Percentiles rank a stretch among this genome's conserved stretches.
These are phyloP conservation scores for fruit fly (Drosophila melanogaster) DNA, from an alignment of 1,140 invertebrate genomes.

Conservation along the genomic window Release_6_plus_ISO1_MT NT_037436.4:2435501-2436000, in stretches of 20 bases:
- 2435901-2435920: slow-evolving; percentile 35
- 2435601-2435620: not conserved
- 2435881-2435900: slow-evolving; percentile 5
- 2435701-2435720: slow-evolving; percentile 60
- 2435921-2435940: slow-evolving; percentile 53
- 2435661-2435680: slow-evolving; percentile 13
- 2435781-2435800: not conserved
- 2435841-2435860: slow-evolving; percentile 24
- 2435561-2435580: slow-evolving; percentile 28
- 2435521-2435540: slow-evolving; percentile 66
- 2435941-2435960: slow-evolving; percentile 15
- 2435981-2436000: not conserved
- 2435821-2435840: slow-evolving; percentile 49
- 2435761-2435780: slow-evolving; percentile 24
- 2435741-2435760: slow-evolving; percentile 69
- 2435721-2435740: slow-evolving; percentile 53
- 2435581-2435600: slow-evolving; percentile 21
- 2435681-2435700: slow-evolving; percentile 44
- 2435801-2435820: slow-evolving; percentile 1
- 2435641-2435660: slow-evolving; percentile 2
- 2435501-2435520: slow-evolving; percentile 72
- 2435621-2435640: slow-evolving; percentile 13
- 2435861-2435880: not conserved
- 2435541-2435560: slow-evolving; percentile 40
- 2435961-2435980: slow-evolving; percentile 16